phyloP scores from a whole-genome alignment of 2,888 invertebrate genomes.

The Cryptus viduatorius region DNA sequence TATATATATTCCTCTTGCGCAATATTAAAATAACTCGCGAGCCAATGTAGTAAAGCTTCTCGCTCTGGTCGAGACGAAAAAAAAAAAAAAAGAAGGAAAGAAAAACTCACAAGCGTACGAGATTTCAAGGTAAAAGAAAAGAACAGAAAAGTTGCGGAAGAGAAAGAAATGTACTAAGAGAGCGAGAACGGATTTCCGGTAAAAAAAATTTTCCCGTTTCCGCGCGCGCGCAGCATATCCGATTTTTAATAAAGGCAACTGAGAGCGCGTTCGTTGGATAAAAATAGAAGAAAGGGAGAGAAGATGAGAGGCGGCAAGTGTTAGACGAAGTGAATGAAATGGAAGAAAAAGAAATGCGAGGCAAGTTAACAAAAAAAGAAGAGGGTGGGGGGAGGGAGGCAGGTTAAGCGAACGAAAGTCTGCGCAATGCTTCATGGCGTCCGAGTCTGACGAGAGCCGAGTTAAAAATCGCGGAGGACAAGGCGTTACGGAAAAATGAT shows the following conservation, averaged over 20 bases:
- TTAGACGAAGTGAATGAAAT: conserved; percentile 36
- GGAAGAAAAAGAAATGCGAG: conserved; percentile 16
- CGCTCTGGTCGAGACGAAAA: conserved; percentile 41
- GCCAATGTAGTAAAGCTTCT: conserved; percentile 47
- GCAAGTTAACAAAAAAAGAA: background rate
- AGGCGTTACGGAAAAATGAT: conserved; percentile 71
- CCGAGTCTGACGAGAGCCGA: conserved; percentile 41
- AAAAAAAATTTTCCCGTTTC: conserved; percentile 43
- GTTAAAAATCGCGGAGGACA: conserved; percentile 60
- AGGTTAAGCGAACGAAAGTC: conserved; percentile 28
- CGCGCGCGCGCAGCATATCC: conserved; percentile 44
- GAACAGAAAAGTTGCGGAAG: background rate
- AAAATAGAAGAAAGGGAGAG: conserved; percentile 33
- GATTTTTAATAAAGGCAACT: conserved; percentile 69
- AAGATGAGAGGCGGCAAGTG: conserved; percentile 24
- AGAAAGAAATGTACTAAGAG: conserved; percentile 37
- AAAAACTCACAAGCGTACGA: background rate
- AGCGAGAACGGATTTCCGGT: conserved; percentile 64
- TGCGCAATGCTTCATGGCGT: conserved; percentile 43
- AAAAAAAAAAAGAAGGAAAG: conserved; percentile 16
- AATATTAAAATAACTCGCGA: conserved; percentile 64
- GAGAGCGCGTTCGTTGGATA: conserved; percentile 47
- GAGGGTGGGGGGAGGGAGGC: too few species aligned
- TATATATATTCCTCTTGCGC: conserved; percentile 22
- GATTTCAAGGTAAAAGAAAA: conserved; percentile 10